These are phyloP conservation scores for Perithous albicinctus DNA, from an alignment of 2,888 invertebrate species.

Conservation along the genomic window DNA sequence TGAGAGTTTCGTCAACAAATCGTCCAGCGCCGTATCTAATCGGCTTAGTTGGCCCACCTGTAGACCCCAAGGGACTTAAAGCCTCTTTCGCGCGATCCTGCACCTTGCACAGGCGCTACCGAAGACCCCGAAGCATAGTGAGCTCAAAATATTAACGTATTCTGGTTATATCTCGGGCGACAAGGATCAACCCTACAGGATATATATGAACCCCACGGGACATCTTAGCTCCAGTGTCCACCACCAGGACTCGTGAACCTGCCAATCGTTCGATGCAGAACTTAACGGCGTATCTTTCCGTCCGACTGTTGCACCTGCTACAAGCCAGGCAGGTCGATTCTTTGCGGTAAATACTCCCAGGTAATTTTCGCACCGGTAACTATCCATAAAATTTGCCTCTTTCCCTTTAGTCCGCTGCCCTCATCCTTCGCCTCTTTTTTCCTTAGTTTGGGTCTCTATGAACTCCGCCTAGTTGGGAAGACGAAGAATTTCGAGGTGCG, in stretches of 20 bases:
- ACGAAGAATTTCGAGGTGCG: constrained; percentile 58
- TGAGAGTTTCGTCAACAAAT: constrained; percentile 78
- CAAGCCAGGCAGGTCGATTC: constrained; percentile 62
- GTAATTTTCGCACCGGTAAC: constrained; percentile 61
- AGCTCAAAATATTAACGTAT: constrained; percentile 14
- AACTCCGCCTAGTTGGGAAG: constrained; percentile 15
- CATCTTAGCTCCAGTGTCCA: constrained; percentile 8
- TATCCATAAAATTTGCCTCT: constrained; percentile 50
- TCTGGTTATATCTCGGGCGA: constrained; percentile 1
- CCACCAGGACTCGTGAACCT: neutral
- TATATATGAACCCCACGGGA: neutral
- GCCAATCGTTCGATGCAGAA: neutral
- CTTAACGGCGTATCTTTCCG: neutral
- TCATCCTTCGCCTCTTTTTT: neutral
- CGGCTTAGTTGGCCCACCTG: constrained; percentile 79
- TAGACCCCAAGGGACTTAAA: constrained; percentile 63
- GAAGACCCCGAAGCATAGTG: constrained; percentile 5
- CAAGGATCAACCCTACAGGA: neutral
- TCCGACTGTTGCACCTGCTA: constrained; percentile 63
- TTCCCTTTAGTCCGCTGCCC: neutral
- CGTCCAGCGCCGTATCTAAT: constrained; percentile 78
- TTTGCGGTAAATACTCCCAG: constrained; percentile 65
- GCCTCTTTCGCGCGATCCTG: constrained; percentile 15
- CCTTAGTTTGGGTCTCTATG: neutral
- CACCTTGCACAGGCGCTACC: constrained; percentile 64